Percentiles rank a stretch among this genome's conserved stretches.
phyloP scores from a whole-genome alignment of 2,888 invertebrate species.

The Mesorhabditis sp. region DNA sequence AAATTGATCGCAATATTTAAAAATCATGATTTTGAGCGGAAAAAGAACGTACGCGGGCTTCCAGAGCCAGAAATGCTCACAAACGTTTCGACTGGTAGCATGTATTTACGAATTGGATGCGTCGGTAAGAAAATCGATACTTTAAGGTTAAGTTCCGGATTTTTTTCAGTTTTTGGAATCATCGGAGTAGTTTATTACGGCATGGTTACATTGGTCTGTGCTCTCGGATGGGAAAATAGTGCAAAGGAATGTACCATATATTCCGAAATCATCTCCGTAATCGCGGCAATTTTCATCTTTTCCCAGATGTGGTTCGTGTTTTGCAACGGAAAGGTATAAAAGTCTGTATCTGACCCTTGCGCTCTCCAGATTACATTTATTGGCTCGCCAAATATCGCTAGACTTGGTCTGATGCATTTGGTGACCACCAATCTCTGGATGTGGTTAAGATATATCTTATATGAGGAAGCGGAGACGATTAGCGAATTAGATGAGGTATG shows the following conservation, averaged over 20 bases:
- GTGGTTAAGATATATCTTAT: conserved; percentile 41
- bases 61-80: conserved; percentile 27
- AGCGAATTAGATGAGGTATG: conserved; percentile 25
- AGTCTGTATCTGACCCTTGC: neutral
- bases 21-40: neutral
- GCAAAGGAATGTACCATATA: conserved; percentile 21
- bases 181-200: conserved; percentile 40
- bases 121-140: conserved; percentile 22
- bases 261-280: conserved; percentile 23
- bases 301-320: conserved; percentile 47
- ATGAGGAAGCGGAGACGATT: conserved; percentile 41
- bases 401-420: conserved; percentile 41
- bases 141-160: neutral
- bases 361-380: conserved; percentile 35
- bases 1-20: neutral
- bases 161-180: conserved; percentile 35
- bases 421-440: conserved; percentile 42
- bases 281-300: conserved; percentile 34
- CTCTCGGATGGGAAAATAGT: conserved; percentile 31
- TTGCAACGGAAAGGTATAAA: conserved; percentile 40
- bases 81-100: conserved; percentile 42
- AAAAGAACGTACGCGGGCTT: neutral
- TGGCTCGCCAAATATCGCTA: conserved; percentile 33
- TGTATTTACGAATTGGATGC: conserved; percentile 42
- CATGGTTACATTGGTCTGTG: conserved; percentile 29